phyloP scores from a whole-genome alignment of 2,797 vertebrate species.

The Enteromius afrohamiltoni region DNA sequence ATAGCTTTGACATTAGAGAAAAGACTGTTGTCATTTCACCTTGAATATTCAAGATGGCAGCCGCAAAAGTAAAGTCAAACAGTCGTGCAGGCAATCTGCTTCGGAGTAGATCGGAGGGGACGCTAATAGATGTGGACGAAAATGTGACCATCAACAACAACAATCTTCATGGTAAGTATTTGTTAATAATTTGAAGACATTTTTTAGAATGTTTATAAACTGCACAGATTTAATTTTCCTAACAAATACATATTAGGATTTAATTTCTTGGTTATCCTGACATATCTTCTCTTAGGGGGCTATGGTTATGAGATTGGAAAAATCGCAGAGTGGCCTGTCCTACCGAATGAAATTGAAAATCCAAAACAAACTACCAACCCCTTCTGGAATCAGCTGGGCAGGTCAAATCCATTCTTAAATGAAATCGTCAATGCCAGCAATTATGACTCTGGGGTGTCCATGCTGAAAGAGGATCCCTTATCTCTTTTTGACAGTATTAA shows the following conservation, averaged over 20 bases:
- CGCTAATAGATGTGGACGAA: conserved; percentile 85
- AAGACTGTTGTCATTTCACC: conserved; percentile 41
- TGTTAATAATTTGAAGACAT: not conserved
- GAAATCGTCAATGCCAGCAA: conserved; percentile 81
- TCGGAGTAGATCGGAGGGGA: conserved; percentile 88
- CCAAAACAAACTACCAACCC: conserved; percentile 82
- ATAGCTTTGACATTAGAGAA: conserved; percentile 28
- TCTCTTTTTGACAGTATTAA: conserved; percentile 74
- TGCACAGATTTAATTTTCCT: not conserved
- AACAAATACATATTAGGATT: conserved; percentile 3
- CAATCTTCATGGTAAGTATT: conserved; percentile 71
- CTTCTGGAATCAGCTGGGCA: conserved; percentile 90
- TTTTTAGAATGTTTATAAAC: not conserved
- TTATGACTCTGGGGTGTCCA: conserved; percentile 67
- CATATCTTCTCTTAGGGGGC: conserved; percentile 64
- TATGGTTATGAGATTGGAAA: conserved; percentile 51
- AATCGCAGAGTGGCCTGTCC: conserved; percentile 66
- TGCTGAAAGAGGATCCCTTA: conserved; percentile 76
- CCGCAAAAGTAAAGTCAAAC: conserved; percentile 73
- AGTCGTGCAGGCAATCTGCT: conserved; percentile 76
- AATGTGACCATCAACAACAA: conserved; percentile 66
- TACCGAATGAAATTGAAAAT: conserved; percentile 65
- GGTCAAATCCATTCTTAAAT: conserved; percentile 92
- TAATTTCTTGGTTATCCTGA: not conserved
- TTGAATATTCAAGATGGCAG: conserved; percentile 85